Evolutionary conservation across 1,140 invertebrate species (phyloP), one percentile per base, ranked within the genome.

Genomic region (Cecropterus lyciades): DNA sequence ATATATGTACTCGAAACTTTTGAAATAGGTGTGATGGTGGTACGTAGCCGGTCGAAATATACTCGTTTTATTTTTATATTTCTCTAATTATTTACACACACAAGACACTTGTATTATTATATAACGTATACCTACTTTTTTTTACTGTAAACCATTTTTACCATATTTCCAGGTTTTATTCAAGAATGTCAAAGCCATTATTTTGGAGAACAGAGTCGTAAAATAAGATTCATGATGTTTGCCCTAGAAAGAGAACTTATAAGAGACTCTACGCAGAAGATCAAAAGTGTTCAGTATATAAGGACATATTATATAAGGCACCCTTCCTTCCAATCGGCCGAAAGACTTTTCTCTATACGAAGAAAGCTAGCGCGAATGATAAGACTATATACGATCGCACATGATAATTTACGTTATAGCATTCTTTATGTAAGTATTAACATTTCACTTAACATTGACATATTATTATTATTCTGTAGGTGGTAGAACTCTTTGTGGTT

Each of bases 301-400:
- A 69, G 60, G 48, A n/a, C 45, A 0, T 40, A 46, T 3, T 77
- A 77, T 33, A 1, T 3, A 5, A 27, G 45, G 15, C 60, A 65
- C 10, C 13, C 43, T 20, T 16, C 46, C 0, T 78, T 62, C 15
- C 60, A 72, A 20, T 20, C 74, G 13, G 73, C 70, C 0, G 17
- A 65, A 11, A 46, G 48, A 3, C n/a, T 76, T 4, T 70, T 65
- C 56, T 33, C 45, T 7, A 72, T 80, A 11, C 67, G 71, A 16
- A 62, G 40, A 27, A 77, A 71, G 56, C 69, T 67, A 51, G 42
- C 70, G 14, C 72, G 70, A 27, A 74, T 79, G 68, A 33, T 70
- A 2, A 46, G 52, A 11, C 1, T 77, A 0, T 72, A 69, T 6
- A 15, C 14, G 6, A 11, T 51, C 1, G 59, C 70, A 6, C 27